A percentile compares a stretch with the other conserved stretches of the same genome.
phyloP scores from a whole-genome alignment of 2,888 invertebrate genomes.

The Tetanocera ferruginea region DNA sequence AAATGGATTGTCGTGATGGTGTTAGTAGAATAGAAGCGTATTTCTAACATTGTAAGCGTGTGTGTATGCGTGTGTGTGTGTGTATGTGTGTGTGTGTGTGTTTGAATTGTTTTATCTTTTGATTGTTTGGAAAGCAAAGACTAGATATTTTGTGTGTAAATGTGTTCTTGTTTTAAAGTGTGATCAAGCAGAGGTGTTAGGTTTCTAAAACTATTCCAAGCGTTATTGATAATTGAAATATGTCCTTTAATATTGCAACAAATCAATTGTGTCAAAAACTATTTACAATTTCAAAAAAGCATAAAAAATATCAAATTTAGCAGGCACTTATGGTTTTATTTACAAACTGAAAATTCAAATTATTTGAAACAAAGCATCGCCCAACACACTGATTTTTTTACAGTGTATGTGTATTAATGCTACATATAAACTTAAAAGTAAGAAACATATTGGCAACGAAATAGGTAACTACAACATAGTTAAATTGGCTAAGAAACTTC shows the following conservation, averaged over 20 bases:
- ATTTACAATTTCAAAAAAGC: neutral
- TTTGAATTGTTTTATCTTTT: neutral
- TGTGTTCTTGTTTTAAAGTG: neutral
- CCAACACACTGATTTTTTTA: neutral
- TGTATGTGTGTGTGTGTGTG: slow-evolving; percentile 11
- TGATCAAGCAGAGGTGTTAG: neutral
- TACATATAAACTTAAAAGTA: neutral
- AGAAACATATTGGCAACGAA: no score
- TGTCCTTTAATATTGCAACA: neutral
- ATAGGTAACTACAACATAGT: neutral
- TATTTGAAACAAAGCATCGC: neutral
- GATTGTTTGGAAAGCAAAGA: neutral
- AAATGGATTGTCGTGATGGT: slow-evolving; percentile 28
- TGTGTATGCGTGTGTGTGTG: neutral
- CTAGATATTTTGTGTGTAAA: neutral
- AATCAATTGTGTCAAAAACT: neutral
- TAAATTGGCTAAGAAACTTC: neutral
- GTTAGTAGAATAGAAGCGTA: slow-evolving; percentile 27
- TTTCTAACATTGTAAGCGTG: neutral
- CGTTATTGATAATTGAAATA: neutral
- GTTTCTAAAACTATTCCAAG: neutral
- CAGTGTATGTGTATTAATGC: neutral
- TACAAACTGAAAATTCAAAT: neutral
- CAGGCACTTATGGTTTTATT: neutral
- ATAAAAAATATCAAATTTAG: neutral